Percentiles rank a stretch among this genome's conserved stretches.
These are phyloP conservation scores for Bombus pascuorum DNA, from an alignment of 1,140 invertebrate species.

Conservation along the genomic window DNA sequence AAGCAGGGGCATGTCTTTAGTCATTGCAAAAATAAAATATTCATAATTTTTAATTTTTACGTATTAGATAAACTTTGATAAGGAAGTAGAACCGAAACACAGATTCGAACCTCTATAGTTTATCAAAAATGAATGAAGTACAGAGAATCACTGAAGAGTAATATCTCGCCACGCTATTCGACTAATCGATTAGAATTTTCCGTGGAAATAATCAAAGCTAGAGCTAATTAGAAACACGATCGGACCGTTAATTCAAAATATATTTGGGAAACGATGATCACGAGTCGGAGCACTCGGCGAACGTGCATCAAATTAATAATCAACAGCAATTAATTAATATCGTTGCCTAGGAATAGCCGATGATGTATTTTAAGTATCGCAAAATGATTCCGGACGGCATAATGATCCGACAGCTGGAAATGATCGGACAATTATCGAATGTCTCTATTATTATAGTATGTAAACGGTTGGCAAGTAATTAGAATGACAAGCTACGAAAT, in stretches of 20 bases:
- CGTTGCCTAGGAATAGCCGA: background rate
- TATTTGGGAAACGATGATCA: background rate
- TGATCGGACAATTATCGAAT: conserved; percentile 40
- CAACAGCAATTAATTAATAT: conserved; percentile 33
- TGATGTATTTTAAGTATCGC: conserved; percentile 9
- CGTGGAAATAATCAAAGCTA: too few relatives aligned
- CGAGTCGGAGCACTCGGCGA: background rate
- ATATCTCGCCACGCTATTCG: background rate
- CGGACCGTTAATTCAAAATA: background rate
- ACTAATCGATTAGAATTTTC: background rate
- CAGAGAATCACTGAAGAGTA: background rate
- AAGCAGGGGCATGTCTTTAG: too few relatives aligned
- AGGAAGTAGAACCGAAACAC: too few relatives aligned
- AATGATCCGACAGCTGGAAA: background rate
- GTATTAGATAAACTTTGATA: too few relatives aligned
- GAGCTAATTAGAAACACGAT: conserved; percentile 2
- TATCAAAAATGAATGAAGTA: background rate
- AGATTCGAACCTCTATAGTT: too few relatives aligned
- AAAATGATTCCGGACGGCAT: conserved; percentile 11
- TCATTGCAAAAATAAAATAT: too few relatives aligned
- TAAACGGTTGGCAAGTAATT: conserved; percentile 35
- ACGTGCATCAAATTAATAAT: conserved; percentile 25
- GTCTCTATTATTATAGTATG: conserved; percentile 38
- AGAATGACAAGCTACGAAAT: conserved; percentile 33
- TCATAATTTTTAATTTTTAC: too few relatives aligned